These are phyloP conservation scores for Caenorhabditis virilis DNA, from an alignment of 2,888 invertebrate genomes.

Conservation along the genomic window DNA sequence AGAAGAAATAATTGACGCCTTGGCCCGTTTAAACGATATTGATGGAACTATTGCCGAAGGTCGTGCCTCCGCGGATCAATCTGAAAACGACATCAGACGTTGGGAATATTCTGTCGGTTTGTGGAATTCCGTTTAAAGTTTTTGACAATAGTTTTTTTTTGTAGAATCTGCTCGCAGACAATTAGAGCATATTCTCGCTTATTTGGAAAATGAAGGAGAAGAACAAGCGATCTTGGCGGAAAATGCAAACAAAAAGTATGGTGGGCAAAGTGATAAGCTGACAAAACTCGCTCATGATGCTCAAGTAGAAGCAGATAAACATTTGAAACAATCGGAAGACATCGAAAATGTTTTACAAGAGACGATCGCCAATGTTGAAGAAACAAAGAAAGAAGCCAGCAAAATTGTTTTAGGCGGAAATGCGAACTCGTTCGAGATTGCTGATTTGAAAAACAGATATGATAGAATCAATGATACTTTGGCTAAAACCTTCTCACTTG, in stretches of 20 bases:
- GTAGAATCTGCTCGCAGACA: constrained; percentile 68
- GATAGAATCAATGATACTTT: constrained; percentile 67
- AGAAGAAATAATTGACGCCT: constrained; percentile 72
- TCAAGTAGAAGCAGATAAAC: constrained; percentile 80
- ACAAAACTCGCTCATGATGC: constrained; percentile 88
- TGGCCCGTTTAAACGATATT: constrained; percentile 76
- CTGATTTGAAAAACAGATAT: constrained; percentile 48
- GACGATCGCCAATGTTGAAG: constrained; percentile 52
- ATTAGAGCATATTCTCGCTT: constrained; percentile 77
- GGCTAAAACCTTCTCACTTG: constrained; percentile 70
- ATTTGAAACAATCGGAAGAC: constrained; percentile 70
- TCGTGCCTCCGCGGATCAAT: constrained; percentile 31
- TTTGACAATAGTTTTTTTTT: too few species aligned
- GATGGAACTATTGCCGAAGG: constrained; percentile 41
- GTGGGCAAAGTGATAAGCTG: constrained; percentile 83
- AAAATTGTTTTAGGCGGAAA: constrained; percentile 67
- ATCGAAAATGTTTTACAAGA: constrained; percentile 60
- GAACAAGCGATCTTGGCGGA: constrained; percentile 81
- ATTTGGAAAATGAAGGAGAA: constrained; percentile 83
- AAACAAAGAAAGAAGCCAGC: constrained; percentile 66
- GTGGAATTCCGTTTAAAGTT: constrained; percentile 47
- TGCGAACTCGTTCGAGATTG: constrained; percentile 68
- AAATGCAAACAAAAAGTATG: constrained; percentile 72
- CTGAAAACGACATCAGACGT: constrained; percentile 47
- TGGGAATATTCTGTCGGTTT: constrained; percentile 45